Percentiles rank a stretch among this genome's conserved stretches.
Evolutionary conservation across 1,140 invertebrate genomes (phyloP).

Genomic region (Caerostris extrusa): DNA sequence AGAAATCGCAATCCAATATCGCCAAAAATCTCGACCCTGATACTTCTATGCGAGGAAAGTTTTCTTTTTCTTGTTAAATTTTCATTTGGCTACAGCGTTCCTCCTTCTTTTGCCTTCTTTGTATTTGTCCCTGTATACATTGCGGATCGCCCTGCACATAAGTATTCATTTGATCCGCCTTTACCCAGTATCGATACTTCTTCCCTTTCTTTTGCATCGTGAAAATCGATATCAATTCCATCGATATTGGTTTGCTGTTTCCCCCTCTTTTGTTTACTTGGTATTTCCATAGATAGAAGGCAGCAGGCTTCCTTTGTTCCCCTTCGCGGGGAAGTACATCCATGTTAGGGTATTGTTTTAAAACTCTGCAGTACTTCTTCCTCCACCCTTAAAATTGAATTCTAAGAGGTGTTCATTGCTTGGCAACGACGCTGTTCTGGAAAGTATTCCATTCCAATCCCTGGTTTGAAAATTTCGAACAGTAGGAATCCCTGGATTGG

Average conservation of each 20-base stretch:
- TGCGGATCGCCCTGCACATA: slow-evolving; percentile 39
- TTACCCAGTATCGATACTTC: slow-evolving; percentile 71
- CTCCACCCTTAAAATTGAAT: background rate
- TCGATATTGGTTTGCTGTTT: slow-evolving; percentile 73
- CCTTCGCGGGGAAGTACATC: background rate
- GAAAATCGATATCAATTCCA: slow-evolving; percentile 59
- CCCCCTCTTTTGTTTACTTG: slow-evolving; percentile 59
- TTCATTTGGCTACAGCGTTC: slow-evolving; percentile 65
- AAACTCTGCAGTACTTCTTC: background rate
- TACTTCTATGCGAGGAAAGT: slow-evolving; percentile 15
- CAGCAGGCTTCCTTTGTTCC: background rate
- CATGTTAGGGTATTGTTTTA: background rate
- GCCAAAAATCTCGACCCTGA: slow-evolving; percentile 59
- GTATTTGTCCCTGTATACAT: slow-evolving; percentile 66
- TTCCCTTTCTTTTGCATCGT: background rate
- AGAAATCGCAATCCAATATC: slow-evolving; percentile 72
- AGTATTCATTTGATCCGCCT: slow-evolving; percentile 68
- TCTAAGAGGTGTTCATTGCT: slow-evolving; percentile 18
- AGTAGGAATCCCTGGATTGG: background rate
- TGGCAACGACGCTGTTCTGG: background rate
- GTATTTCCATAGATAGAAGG: slow-evolving; percentile 62
- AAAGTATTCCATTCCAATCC: background rate
- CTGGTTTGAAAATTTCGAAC: background rate
- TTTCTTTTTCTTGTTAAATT: slow-evolving; percentile 68
- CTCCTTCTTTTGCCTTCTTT: background rate